Conservation (phyloP, 2,888 invertebrate species). For the Ariolimax columbianus region DNA sequence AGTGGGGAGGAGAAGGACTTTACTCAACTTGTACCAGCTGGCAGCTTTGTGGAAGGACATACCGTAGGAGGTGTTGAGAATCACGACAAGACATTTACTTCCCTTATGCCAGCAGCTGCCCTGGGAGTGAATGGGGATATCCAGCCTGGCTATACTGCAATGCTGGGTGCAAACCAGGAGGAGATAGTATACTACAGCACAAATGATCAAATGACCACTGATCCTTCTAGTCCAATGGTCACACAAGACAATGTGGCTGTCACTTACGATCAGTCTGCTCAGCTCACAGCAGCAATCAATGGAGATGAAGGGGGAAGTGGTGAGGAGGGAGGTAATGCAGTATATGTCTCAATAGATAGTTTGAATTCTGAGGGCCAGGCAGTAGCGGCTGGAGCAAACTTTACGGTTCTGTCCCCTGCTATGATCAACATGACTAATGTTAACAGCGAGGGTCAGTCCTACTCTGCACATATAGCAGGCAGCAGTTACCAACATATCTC, state of each 20-base stretch:
- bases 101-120: slow-evolving; percentile 49
- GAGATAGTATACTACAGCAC: slow-evolving; percentile 45
- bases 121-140: slow-evolving; percentile 46
- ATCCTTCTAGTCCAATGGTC: slow-evolving; percentile 21
- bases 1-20: slow-evolving; percentile 50
- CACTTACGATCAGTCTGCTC: slow-evolving; percentile 39
- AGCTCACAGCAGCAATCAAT: slow-evolving; percentile 31
- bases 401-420: slow-evolving; percentile 47
- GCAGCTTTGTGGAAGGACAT: slow-evolving; percentile 41
- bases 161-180: slow-evolving; percentile 35
- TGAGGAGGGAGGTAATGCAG: slow-evolving; percentile 15
- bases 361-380: slow-evolving; percentile 29
- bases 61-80: slow-evolving; percentile 1
- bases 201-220: slow-evolving; percentile 30
- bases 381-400: slow-evolving; percentile 12
- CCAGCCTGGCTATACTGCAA: slow-evolving; percentile 39
- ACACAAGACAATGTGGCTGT: slow-evolving; percentile 36
- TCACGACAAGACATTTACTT: slow-evolving; percentile 49
- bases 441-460: slow-evolving; percentile 33
- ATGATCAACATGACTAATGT: slow-evolving; percentile 36
- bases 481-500: slow-evolving; percentile 47
- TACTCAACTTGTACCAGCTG: slow-evolving; percentile 48
- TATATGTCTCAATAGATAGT: slow-evolving; percentile 46
- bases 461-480: slow-evolving; percentile 20
- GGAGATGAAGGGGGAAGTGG: slow-evolving; percentile 22